Evolutionary conservation across 2,113 vertebrate genomes (phyloP).

Genomic region (Chascanopsetta lugubris): DNA sequence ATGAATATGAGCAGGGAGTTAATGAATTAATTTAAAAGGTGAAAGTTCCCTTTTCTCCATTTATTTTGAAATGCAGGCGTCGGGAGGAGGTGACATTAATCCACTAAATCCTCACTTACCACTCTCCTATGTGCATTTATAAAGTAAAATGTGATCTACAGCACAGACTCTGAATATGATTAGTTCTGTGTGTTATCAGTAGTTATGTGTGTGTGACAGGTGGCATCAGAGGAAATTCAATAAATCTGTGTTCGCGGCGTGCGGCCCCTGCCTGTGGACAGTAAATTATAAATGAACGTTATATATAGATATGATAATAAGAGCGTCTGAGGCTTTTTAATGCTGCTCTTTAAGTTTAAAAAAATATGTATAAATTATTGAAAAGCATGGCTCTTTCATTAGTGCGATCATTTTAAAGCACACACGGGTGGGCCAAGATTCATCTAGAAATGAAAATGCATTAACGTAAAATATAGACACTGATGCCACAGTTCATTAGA

Average conservation of each 20-base stretch:
- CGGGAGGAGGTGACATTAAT: slow-evolving; percentile 8
- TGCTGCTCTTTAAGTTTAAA: background rate
- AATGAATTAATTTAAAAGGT: background rate
- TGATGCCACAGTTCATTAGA: background rate
- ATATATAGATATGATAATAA: slow-evolving; percentile 45
- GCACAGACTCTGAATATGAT: background rate
- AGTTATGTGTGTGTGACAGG: background rate
- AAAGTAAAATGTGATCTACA: background rate
- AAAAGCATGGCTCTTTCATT: background rate
- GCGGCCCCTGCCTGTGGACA: slow-evolving; percentile 1
- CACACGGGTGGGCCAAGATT: background rate
- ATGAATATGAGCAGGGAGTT: slow-evolving; percentile 20
- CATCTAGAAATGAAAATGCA: background rate
- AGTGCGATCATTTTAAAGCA: background rate
- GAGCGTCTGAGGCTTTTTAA: background rate
- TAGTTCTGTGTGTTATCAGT: background rate
- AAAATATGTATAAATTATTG: slow-evolving; percentile 3
- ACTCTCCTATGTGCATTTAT: background rate
- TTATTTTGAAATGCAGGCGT: slow-evolving; percentile 21
- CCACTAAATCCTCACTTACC: background rate
- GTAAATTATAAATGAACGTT: slow-evolving; percentile 50
- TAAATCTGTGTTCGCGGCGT: slow-evolving; percentile 17
- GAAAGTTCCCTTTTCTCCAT: background rate
- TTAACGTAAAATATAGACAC: background rate
- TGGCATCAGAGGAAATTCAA: slow-evolving; percentile 1